A percentile compares a stretch with the other conserved stretches of the same genome.
phyloP scores from a whole-genome alignment of 2,888 invertebrate species.

The Acleris sparsana region DNA sequence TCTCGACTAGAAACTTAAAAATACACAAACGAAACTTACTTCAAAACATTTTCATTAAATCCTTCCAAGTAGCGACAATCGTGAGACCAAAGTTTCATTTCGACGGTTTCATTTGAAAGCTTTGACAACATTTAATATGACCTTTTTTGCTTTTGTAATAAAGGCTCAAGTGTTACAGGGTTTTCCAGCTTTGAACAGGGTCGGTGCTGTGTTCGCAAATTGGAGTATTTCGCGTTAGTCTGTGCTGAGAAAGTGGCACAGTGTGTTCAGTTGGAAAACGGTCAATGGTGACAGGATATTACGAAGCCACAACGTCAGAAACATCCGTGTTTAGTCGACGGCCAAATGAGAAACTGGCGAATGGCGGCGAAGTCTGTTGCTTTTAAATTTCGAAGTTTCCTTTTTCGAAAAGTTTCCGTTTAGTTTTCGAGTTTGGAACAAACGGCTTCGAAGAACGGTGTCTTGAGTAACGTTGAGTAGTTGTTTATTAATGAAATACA shows the following conservation, averaged over 20 bases:
- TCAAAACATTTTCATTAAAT: constrained; percentile 35
- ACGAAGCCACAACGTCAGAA: constrained; percentile 73
- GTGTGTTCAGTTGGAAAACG: constrained; percentile 58
- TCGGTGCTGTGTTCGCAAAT: constrained; percentile 35
- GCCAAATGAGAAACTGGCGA: constrained; percentile 76
- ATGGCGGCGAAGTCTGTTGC: constrained; percentile 44
- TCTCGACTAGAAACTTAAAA: constrained; percentile 14
- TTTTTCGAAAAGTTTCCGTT: neutral
- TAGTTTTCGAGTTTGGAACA: constrained; percentile 12
- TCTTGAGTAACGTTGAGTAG: neutral
- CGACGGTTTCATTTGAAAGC: constrained; percentile 70
- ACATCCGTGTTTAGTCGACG: constrained; percentile 65
- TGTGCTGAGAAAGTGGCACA: constrained; percentile 45
- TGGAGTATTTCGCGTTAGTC: constrained; percentile 37
- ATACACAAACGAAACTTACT: constrained; percentile 26
- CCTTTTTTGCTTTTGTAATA: constrained; percentile 78
- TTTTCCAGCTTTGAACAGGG: constrained; percentile 38
- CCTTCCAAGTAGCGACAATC: constrained; percentile 33
- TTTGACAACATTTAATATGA: constrained; percentile 72
- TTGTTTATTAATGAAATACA: no score
- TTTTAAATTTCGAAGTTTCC: constrained; percentile 34
- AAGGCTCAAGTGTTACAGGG: constrained; percentile 59
- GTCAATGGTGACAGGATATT: constrained; percentile 78
- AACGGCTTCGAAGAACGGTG: constrained; percentile 7
- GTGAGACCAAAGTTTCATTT: constrained; percentile 64